phyloP scores from a whole-genome alignment of 2,113 vertebrate genomes.

The Ammospiza nelsoni region DNA sequence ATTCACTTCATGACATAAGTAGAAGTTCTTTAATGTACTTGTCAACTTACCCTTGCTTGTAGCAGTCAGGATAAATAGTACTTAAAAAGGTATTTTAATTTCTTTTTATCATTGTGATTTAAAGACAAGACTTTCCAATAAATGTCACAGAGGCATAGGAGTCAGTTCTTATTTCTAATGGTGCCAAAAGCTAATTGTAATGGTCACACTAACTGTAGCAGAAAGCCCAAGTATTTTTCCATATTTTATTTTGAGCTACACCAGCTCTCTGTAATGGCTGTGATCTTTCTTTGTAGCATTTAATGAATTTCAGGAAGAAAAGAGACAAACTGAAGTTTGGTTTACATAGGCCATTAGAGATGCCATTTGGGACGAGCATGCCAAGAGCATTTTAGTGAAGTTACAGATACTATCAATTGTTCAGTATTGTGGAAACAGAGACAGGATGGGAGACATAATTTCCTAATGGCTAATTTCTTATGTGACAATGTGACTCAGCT shows the following conservation, averaged over 20 bases:
- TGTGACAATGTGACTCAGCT: not conserved
- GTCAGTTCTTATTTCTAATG: not conserved
- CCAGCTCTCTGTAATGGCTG: not conserved
- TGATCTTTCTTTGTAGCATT: not conserved
- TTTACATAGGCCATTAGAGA: not conserved
- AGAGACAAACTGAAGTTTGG: not conserved
- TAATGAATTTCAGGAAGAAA: constrained; percentile 10
- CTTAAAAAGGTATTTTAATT: not conserved
- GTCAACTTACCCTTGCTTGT: not conserved
- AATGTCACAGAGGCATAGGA: not conserved
- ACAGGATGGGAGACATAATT: not conserved
- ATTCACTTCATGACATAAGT: not conserved
- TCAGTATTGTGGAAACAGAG: not conserved
- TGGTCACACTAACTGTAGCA: not conserved
- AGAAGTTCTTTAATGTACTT: not conserved
- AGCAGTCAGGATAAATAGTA: not conserved
- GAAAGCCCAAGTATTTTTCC: not conserved
- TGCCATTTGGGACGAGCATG: not conserved
- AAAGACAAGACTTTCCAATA: not conserved
- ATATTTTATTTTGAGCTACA: not conserved
- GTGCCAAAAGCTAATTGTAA: not conserved
- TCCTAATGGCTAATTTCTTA: not conserved
- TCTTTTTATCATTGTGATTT: not conserved
- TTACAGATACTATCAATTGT: not conserved
- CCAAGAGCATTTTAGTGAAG: not conserved